These are phyloP conservation scores for Elephas maximus DNA, from an alignment of 2,113 vertebrate species.

Conservation along the genomic window DNA sequence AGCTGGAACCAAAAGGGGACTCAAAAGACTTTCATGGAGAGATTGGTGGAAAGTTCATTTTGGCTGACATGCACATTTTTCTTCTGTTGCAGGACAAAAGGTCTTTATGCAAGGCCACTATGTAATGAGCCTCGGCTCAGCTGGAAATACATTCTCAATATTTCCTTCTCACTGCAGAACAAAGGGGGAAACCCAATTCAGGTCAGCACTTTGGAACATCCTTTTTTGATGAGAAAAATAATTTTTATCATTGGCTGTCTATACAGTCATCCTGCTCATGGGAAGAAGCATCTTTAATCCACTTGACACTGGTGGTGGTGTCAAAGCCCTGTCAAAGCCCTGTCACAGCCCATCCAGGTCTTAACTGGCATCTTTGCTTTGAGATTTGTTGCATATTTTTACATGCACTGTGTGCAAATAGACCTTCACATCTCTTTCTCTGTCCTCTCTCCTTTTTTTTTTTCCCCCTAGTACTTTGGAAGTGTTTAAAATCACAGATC, in stretches of 20 bases:
- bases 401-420: not conserved
- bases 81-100: conserved; percentile 90
- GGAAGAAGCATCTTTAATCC: conserved; percentile 75
- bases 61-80: conserved; percentile 87
- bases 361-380: conserved; percentile 65
- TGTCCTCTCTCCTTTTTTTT: not conserved
- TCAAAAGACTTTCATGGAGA: conserved; percentile 85
- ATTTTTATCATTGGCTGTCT: conserved; percentile 84
- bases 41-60: conserved; percentile 83
- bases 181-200: conserved; percentile 90
- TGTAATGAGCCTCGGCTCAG: conserved; percentile 90
- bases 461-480: conserved; percentile 26
- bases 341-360: conserved; percentile 51
- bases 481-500: not conserved
- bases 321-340: conserved; percentile 68
- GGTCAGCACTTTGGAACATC: conserved; percentile 88
- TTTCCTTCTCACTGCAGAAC: conserved; percentile 90
- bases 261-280: conserved; percentile 61
- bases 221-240: conserved; percentile 88
- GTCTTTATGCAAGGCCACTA: conserved; percentile 87
- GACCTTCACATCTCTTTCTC: not conserved
- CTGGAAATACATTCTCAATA: conserved; percentile 89
- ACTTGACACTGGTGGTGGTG: conserved; percentile 67
- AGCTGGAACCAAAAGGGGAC: conserved; percentile 74
- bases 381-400: conserved; percentile 22